phyloP scores from a whole-genome alignment of 2,113 vertebrate species.

The Otis tarda region DNA sequence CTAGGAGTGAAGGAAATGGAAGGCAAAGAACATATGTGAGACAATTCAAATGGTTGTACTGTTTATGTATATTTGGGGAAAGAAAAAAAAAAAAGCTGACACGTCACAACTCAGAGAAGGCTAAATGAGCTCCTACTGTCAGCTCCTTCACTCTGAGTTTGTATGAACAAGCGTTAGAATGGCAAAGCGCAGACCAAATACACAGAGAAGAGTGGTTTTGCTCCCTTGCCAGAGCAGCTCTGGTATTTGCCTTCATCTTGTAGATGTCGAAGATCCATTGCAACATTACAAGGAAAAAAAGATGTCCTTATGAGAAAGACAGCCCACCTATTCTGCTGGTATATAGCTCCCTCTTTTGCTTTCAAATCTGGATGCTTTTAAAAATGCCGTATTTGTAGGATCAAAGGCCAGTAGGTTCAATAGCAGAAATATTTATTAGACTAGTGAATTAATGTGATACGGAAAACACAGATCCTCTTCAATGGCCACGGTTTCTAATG shows the following conservation, averaged over 20 bases:
- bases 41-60: background rate
- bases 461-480: background rate
- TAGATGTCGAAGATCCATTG: background rate
- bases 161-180: background rate
- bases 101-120: background rate
- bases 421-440: background rate
- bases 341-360: background rate
- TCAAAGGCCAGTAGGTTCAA: background rate
- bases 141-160: background rate
- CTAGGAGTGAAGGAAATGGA: background rate
- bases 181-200: background rate
- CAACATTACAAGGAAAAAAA: background rate
- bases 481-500: accelerated
- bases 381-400: background rate
- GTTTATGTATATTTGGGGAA: background rate
- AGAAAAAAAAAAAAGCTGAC: background rate
- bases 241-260: background rate
- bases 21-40: background rate
- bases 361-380: background rate
- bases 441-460: background rate
- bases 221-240: background rate
- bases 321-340: background rate
- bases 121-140: background rate
- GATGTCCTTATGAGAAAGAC: background rate
- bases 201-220: background rate